Percentiles rank a stretch among this genome's conserved stretches.
These are phyloP conservation scores for Choloepus hoffmanni DNA, from an alignment of 2,113 vertebrate species.

Conservation along the genomic window DNA sequence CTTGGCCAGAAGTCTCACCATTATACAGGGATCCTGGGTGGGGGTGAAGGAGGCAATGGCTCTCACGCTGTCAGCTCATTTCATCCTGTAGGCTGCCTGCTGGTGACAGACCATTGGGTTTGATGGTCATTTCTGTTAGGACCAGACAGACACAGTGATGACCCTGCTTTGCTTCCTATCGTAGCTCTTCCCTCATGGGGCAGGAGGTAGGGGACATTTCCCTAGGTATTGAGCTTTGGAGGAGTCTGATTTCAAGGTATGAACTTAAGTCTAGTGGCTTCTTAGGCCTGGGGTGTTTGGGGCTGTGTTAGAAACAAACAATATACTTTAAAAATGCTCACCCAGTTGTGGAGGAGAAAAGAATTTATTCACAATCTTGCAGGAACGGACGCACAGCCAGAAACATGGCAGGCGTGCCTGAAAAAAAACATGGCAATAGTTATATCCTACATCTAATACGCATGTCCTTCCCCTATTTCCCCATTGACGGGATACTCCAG, in stretches of 20 bases:
- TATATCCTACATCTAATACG: no score
- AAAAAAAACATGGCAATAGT: no score
- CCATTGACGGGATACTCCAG: no score
- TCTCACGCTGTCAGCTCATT: background rate
- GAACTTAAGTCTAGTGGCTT: background rate
- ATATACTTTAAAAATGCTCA: no score
- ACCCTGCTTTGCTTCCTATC: no score
- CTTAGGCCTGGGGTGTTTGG: background rate
- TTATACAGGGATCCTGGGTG: background rate
- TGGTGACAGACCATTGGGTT: background rate
- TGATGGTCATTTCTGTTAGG: background rate
- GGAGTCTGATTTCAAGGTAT: background rate
- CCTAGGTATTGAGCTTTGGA: background rate
- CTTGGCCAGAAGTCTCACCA: fast-evolving
- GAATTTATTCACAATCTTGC: no score
- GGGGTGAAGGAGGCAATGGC: background rate
- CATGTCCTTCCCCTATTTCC: no score
- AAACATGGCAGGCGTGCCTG: no score
- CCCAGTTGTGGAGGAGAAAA: no score
- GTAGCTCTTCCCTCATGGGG: background rate
- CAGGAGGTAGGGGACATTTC: background rate
- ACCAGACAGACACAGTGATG: background rate
- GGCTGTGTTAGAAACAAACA: no score
- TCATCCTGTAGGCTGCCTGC: background rate
- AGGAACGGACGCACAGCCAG: no score